These are phyloP conservation scores for Myotis brandtii DNA, from an alignment of 2,113 vertebrate species.

Conservation along the genomic window DNA sequence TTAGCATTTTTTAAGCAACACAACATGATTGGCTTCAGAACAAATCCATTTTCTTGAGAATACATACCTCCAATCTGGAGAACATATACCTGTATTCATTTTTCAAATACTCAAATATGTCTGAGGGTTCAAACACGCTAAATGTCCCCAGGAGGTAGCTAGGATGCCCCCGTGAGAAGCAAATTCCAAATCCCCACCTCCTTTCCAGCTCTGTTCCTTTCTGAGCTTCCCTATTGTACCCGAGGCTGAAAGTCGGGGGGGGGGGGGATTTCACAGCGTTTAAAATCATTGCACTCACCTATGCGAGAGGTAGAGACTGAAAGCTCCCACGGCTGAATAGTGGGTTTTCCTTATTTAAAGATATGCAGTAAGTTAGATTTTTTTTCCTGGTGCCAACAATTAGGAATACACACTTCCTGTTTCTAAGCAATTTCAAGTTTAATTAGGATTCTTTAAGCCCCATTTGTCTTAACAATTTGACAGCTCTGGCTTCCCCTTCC, in stretches of 20 bases:
- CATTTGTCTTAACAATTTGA: constrained; percentile 79
- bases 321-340: background rate
- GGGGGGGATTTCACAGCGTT: background rate
- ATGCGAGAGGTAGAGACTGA: background rate
- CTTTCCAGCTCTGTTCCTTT: background rate
- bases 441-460: constrained; percentile 78
- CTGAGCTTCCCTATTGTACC: background rate
- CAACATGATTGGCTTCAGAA: background rate
- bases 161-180: background rate
- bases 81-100: background rate
- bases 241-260: rapidly evolving
- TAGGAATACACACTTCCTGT: constrained; percentile 74
- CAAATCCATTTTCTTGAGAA: background rate
- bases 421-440: constrained; percentile 81
- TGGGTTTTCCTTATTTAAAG: constrained; percentile 61
- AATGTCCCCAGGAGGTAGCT: background rate
- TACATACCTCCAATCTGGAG: background rate
- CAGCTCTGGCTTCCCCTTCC: constrained; percentile 70
- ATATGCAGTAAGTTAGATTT: constrained; percentile 57
- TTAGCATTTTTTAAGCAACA: rapidly evolving
- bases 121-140: background rate
- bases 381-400: constrained; percentile 61
- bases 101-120: background rate
- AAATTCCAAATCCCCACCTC: background rate
- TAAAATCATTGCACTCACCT: background rate